phyloP scores from a whole-genome alignment of 2,888 invertebrate genomes.

The Oegoconia quadripuncta region DNA sequence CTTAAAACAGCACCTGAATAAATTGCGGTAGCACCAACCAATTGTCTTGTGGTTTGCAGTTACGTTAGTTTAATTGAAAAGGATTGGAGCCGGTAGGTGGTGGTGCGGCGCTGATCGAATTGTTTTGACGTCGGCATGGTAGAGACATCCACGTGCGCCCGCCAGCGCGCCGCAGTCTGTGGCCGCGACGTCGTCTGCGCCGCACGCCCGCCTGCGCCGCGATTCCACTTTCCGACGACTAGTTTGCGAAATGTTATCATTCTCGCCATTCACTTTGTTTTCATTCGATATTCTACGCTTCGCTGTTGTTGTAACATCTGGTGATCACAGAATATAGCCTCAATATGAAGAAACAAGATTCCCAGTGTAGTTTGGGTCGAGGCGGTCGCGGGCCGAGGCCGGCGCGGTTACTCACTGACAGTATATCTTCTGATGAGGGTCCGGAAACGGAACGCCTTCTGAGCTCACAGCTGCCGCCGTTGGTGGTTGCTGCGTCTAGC shows the following conservation, averaged over 20 bases:
- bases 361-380: conserved; percentile 46
- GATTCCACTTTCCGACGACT: conserved; percentile 19
- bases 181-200: conserved; percentile 43
- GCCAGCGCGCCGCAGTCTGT: conserved; percentile 50
- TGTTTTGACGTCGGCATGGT: conserved; percentile 42
- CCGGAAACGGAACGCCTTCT: conserved; percentile 67
- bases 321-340: conserved; percentile 34
- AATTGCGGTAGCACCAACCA: conserved; percentile 2
- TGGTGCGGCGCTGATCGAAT: conserved; percentile 16
- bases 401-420: conserved; percentile 57
- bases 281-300: conserved; percentile 30
- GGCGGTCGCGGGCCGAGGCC: conserved; percentile 48
- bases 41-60: conserved; percentile 5
- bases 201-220: conserved; percentile 31
- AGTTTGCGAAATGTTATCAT: conserved; percentile 47
- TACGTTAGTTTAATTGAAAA: conserved; percentile 25
- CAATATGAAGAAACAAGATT: conserved; percentile 58
- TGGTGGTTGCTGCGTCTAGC: conserved; percentile 44
- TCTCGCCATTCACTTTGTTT: conserved; percentile 33
- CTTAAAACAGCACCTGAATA: not conserved
- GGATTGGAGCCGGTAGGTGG: not conserved
- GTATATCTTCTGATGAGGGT: conserved; percentile 68
- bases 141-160: conserved; percentile 53
- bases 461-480: conserved; percentile 45
- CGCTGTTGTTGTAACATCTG: conserved; percentile 28